Percentiles rank a stretch among this genome's conserved stretches.
Conservation (phyloP, 2,888 invertebrate species). For the Laothoe populi region DNA sequence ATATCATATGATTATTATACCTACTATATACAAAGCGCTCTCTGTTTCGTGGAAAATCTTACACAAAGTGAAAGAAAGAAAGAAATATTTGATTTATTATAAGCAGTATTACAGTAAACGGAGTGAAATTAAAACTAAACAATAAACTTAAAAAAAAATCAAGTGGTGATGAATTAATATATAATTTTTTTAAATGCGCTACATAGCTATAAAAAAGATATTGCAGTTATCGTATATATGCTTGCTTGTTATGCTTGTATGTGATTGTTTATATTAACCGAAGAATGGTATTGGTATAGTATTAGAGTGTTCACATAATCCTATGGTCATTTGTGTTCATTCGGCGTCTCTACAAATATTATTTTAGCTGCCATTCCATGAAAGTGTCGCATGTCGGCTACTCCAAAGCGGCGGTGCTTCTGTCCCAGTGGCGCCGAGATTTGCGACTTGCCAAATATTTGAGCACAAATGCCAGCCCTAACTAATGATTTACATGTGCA, state of each 20-base stretch:
- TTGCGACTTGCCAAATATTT: slow-evolving; percentile 80
- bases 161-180: too few species aligned
- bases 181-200: too few species aligned
- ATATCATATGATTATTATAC: background rate
- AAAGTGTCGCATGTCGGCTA: slow-evolving; percentile 61
- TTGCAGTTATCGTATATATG: background rate
- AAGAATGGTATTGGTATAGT: too few species aligned
- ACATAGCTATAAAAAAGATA: slow-evolving; percentile 4
- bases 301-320: slow-evolving; percentile 62
- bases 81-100: too few species aligned
- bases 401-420: slow-evolving; percentile 55
- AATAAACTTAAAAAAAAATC: too few species aligned
- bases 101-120: too few species aligned
- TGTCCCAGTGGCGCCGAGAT: slow-evolving; percentile 70
- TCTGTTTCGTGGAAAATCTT: background rate
- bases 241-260: background rate
- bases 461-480: slow-evolving; percentile 58
- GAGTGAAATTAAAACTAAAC: too few species aligned
- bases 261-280: slow-evolving; percentile 27
- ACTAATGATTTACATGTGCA: slow-evolving; percentile 82
- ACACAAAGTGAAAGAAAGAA: too few species aligned
- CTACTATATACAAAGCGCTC: background rate
- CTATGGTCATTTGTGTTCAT: slow-evolving; percentile 82
- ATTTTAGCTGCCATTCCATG: slow-evolving; percentile 70
- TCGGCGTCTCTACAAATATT: slow-evolving; percentile 75